A percentile compares a stretch with the other conserved stretches of the same genome.
These are phyloP conservation scores for Isaurus tuberculatus DNA, from an alignment of 92 coral and sea anemone species.

Conservation along the genomic window DNA sequence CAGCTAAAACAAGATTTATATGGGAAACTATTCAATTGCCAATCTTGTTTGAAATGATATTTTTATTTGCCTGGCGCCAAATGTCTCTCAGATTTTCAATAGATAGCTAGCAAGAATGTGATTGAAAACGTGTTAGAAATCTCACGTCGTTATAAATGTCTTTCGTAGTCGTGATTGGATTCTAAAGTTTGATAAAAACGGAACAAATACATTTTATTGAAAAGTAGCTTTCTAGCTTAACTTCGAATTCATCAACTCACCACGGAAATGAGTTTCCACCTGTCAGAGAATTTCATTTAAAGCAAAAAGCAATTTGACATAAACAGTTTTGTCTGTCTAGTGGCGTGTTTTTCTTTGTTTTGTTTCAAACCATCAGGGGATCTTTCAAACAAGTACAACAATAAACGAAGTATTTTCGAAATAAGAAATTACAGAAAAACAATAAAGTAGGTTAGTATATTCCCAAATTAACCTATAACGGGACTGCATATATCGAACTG, in stretches of 20 bases:
- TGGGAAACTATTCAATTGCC: background rate
- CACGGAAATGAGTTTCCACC: constrained; percentile 39
- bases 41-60: constrained; percentile 28
- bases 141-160: constrained; percentile 20
- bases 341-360: constrained; percentile 11
- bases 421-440: background rate
- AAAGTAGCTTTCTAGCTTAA: background rate
- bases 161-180: background rate
- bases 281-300: constrained; percentile 25
- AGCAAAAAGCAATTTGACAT: background rate
- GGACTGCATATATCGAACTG: background rate
- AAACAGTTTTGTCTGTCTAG: constrained; percentile 6
- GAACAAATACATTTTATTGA: background rate
- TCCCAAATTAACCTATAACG: background rate
- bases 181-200: background rate
- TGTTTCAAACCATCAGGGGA: constrained; percentile 1
- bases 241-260: constrained; percentile 30
- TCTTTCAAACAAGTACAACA: background rate
- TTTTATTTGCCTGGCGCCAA: constrained; percentile 16
- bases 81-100: background rate
- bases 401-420: background rate
- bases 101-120: background rate
- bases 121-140: constrained; percentile 20
- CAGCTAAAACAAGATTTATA: background rate
- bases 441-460: background rate